Conservation (phyloP, 2,113 vertebrate species). For the Atrichornis clamosus region DNA sequence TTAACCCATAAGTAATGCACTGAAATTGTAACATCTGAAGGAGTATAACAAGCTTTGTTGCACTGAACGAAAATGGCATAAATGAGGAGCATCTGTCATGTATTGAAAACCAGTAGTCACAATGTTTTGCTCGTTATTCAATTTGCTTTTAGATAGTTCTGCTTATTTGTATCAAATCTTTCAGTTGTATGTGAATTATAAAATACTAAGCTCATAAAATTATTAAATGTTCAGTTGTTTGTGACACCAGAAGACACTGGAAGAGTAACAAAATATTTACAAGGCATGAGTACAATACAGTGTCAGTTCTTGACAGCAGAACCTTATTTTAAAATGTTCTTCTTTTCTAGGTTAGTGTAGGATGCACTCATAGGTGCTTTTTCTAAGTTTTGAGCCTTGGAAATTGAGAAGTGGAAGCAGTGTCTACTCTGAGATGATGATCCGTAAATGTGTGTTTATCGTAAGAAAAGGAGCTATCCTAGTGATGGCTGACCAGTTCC, state of each 20-base stretch:
- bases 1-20: neutral
- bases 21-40: slow-evolving; percentile 24
- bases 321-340: neutral
- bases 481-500: neutral
- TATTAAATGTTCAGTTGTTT: neutral
- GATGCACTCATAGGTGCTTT: neutral
- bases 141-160: neutral
- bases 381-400: neutral
- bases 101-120: neutral
- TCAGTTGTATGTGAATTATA: neutral
- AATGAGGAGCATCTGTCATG: slow-evolving; percentile 2
- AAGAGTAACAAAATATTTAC: neutral
- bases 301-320: neutral
- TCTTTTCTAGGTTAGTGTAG: neutral
- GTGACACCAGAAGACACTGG: neutral
- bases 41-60: neutral
- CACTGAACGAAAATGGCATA: neutral
- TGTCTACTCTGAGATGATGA: neutral
- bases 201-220: neutral
- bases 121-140: slow-evolving; percentile 14
- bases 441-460: neutral
- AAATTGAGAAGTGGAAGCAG: neutral
- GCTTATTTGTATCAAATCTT: neutral
- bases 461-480: neutral
- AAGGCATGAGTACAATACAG: neutral